Conservation (phyloP, 1,140 invertebrate species). For the Caenorhabditis elegans region DNA sequence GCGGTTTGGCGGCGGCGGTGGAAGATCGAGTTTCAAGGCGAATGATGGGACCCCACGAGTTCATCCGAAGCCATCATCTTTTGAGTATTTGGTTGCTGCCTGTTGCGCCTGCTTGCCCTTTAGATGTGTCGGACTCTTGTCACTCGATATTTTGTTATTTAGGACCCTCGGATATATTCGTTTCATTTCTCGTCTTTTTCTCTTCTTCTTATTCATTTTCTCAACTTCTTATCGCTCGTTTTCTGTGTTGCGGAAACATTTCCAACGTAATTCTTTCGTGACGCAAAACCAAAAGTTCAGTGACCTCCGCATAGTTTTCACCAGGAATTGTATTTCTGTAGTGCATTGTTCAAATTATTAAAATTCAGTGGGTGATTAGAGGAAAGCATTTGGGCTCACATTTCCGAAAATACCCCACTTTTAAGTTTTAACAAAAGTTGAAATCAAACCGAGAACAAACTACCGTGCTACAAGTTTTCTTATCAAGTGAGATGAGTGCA, state of each 20-base stretch:
- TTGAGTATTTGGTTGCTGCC: slow-evolving; percentile 4
- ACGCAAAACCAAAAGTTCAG: slow-evolving; percentile 25
- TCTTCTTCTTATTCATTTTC: background rate
- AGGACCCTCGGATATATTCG: background rate
- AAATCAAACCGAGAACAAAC: too few species aligned
- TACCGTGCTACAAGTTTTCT: background rate
- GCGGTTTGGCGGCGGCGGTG: background rate
- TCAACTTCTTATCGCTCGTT: background rate
- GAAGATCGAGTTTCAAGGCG: background rate
- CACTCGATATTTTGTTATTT: slow-evolving; percentile 32
- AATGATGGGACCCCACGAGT: background rate
- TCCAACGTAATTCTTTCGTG: background rate
- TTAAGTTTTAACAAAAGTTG: too few species aligned
- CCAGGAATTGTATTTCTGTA: background rate
- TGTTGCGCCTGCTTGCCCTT: background rate
- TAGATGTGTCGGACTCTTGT: slow-evolving; percentile 16
- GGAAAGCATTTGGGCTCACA: too few species aligned
- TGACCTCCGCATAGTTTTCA: background rate
- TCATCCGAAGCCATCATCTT: slow-evolving; percentile 7
- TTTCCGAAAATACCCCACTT: too few species aligned
- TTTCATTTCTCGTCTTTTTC: background rate
- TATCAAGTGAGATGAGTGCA: background rate
- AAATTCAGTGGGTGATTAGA: too few species aligned
- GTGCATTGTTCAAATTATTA: background rate
- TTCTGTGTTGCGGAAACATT: background rate